Evolutionary conservation across 2,888 invertebrate species (phyloP).

Genomic region (Plutella xylostella): DNA sequence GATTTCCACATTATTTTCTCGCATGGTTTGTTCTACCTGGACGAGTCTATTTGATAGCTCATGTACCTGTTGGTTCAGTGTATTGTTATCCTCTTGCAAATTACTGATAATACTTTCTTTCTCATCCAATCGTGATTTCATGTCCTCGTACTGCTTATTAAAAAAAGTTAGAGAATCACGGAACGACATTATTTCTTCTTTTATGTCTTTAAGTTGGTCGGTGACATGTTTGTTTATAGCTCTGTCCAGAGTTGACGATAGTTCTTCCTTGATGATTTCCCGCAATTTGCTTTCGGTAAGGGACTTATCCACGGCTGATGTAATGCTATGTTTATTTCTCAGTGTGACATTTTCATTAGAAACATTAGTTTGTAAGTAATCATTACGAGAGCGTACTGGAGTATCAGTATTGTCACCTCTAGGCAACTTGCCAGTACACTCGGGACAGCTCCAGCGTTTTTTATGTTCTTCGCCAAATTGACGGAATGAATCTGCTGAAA

Average conservation of each 20-base stretch:
- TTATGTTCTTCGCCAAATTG: too few relatives aligned
- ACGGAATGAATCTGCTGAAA: too few relatives aligned
- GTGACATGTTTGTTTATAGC: background rate
- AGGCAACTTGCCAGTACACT: too few relatives aligned
- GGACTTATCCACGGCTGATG: slow-evolving; percentile 6
- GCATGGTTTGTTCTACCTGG: background rate
- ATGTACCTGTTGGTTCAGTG: background rate
- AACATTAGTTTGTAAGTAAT: too few relatives aligned
- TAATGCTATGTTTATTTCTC: too few relatives aligned
- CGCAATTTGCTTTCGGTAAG: background rate
- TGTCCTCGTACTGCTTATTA: background rate
- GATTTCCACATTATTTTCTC: slow-evolving; percentile 9
- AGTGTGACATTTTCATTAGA: too few relatives aligned
- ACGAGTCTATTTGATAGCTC: background rate
- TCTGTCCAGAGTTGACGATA: background rate
- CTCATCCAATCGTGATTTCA: background rate
- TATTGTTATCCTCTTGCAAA: background rate
- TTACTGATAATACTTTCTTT: too few relatives aligned
- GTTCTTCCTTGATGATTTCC: background rate
- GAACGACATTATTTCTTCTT: background rate
- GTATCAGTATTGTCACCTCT: too few relatives aligned
- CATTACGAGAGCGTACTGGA: too few relatives aligned
- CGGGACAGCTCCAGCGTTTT: too few relatives aligned
- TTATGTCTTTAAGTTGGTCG: background rate
- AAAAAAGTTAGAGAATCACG: background rate